A percentile compares a stretch with the other conserved stretches of the same genome.
Evolutionary conservation across 2,797 vertebrate genomes (phyloP).

Genomic region (Kryptopterus vitreolus): DNA sequence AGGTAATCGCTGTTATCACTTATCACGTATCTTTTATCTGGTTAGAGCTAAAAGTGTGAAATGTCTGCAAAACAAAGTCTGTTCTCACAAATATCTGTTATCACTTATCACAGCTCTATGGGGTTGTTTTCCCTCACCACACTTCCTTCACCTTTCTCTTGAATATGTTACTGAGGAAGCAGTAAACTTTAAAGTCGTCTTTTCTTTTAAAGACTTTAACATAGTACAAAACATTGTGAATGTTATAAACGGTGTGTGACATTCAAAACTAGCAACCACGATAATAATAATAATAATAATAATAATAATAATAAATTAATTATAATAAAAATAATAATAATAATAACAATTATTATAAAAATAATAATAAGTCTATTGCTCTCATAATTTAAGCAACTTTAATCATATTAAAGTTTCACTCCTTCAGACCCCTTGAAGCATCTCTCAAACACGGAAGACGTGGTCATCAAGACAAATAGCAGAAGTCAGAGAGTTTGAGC

Average conservation of each 20-base stretch:
- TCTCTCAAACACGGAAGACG: not conserved
- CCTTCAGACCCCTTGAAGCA: not conserved
- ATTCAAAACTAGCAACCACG: not conserved
- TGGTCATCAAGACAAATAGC: slow-evolving; percentile 39
- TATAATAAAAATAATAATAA: not conserved
- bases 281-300: not conserved
- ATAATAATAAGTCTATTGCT: not conserved
- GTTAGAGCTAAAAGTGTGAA: not conserved
- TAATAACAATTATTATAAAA: not conserved
- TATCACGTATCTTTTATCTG: too few relatives aligned
- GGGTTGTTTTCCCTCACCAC: not conserved
- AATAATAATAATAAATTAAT: too few relatives aligned
- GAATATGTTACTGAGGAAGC: not conserved
- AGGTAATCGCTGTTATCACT: too few relatives aligned
- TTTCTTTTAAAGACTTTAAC: not conserved
- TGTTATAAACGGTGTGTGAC: not conserved
- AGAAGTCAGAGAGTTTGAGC: slow-evolving; percentile 37
- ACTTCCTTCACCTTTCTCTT: not conserved
- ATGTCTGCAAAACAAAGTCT: not conserved
- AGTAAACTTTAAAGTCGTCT: not conserved
- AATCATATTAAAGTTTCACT: not conserved
- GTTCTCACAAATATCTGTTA: not conserved
- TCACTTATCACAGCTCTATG: not conserved
- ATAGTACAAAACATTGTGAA: not conserved
- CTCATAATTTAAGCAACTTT: not conserved